Evolutionary conservation across 2,888 invertebrate genomes (phyloP), one percentile per base, ranked within the genome.

Genomic region (Metellina segmentata): DNA sequence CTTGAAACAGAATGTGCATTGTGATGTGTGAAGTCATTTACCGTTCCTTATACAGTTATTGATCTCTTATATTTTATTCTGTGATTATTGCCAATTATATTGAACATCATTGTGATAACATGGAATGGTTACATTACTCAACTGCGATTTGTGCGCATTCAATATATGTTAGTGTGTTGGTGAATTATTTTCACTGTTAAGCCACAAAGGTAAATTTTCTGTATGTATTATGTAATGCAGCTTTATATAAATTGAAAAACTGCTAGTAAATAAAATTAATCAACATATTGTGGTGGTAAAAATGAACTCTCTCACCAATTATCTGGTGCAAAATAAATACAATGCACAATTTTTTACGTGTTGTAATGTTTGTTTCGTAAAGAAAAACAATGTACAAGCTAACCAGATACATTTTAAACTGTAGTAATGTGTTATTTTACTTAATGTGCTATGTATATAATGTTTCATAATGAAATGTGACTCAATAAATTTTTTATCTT

Each of bases 401-500:
- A 81, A 19, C 61, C 19, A 20, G n/a, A 34, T 13, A 11, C 16
- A 20, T 49, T 53, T 81, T 52, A 51, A 81, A 69, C 49, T 78
- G 53, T 85, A 77, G 48, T 61, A 51, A 83, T 61, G 69, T 86
- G 89, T 85, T 75, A 74, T 75, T 72, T 90, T 72, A 79, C 20
- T 90, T 69, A 53, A 72, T 85, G 61, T 90, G 81, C 90, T 90
- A 85, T 90, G 85, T 90, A 90, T 52, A 90, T 90, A 90, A 85
- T 90, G 90, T 90, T 90, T 90, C 85, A 90, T 85, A 85, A 75
- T 48, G 74, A 20, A 70, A 85, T 79, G 78, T 75, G 74, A 90
- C 74, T 81, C 81, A 90, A 90, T 85, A 85, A 85, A 90, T 90
- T 85, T 90, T 90, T 85, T 90, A 85, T 85, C 90, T 81, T 90